Conservation (phyloP, 2,888 invertebrate species). For the Rhingia rostrata region DNA sequence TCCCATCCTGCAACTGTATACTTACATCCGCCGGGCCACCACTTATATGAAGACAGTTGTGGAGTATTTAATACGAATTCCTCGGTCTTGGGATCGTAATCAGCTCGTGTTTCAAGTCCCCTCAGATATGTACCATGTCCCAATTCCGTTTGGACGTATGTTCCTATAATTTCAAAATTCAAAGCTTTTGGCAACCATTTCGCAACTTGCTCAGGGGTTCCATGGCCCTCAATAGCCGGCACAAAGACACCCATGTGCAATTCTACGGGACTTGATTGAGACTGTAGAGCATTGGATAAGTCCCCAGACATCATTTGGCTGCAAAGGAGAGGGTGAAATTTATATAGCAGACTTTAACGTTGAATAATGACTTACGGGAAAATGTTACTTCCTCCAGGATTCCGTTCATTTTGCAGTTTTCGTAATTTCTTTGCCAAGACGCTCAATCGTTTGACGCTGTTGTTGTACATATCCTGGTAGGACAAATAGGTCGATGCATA, state of each 20-base stretch:
- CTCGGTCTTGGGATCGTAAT: slow-evolving; percentile 90
- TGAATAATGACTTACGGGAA: slow-evolving; percentile 35
- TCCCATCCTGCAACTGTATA: slow-evolving; percentile 75
- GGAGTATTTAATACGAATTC: slow-evolving; percentile 95
- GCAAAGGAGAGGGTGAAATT: too few species aligned
- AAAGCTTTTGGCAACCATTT: slow-evolving; percentile 93
- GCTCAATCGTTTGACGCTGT: slow-evolving; percentile 22
- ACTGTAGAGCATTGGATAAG: slow-evolving; percentile 52
- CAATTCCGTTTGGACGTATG: slow-evolving; percentile 97
- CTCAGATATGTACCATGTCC: slow-evolving; percentile 96
- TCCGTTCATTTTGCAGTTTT: slow-evolving; percentile 86
- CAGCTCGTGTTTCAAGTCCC: slow-evolving; percentile 94
- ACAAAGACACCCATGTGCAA: slow-evolving; percentile 95
- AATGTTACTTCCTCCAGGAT: slow-evolving; percentile 31
- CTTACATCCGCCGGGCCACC: slow-evolving; percentile 98
- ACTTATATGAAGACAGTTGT: slow-evolving; percentile 93
- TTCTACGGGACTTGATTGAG: slow-evolving; percentile 81
- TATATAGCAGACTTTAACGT: neutral
- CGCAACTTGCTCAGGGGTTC: slow-evolving; percentile 91
- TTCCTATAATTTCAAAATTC: slow-evolving; percentile 91
- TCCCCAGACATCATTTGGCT: neutral
- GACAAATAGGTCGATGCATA: slow-evolving; percentile 38
- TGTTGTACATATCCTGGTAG: slow-evolving; percentile 51
- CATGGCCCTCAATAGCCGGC: slow-evolving; percentile 92
- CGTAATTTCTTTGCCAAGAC: slow-evolving; percentile 87